Conservation (phyloP, 23 tunicate species). For the Corella eumyota region DNA sequence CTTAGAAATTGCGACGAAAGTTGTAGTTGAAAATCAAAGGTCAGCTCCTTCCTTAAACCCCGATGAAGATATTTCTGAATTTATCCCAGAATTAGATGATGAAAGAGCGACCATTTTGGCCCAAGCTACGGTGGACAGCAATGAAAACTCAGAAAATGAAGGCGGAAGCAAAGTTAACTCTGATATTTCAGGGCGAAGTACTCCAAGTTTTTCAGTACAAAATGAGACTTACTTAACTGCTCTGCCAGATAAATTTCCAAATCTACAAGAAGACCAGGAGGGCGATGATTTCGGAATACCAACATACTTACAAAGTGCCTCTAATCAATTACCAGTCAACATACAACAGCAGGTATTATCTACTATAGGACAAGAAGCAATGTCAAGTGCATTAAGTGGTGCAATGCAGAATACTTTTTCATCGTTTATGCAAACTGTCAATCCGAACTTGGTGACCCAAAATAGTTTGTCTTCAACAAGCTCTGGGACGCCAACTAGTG, state of each 20-base stretch:
- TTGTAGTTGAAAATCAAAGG: constrained; percentile 5
- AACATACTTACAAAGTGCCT: not conserved
- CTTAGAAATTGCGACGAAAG: constrained; percentile 13
- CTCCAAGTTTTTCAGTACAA: constrained; percentile 3
- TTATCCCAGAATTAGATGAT: constrained; percentile 57
- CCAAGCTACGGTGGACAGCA: constrained; percentile 43
- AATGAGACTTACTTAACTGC: constrained; percentile 3
- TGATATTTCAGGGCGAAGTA: constrained; percentile 15
- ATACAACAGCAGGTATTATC: not conserved
- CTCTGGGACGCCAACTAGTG: constrained; percentile 29
- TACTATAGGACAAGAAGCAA: constrained; percentile 9
- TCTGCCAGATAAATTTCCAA: constrained; percentile 3
- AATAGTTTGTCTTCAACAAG: not conserved
- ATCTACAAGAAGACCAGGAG: not conserved
- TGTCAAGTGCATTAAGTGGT: constrained; percentile 3
- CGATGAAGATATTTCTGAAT: constrained; percentile 44
- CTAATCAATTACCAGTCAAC: not conserved
- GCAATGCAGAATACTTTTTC: not conserved
- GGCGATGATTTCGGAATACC: constrained; percentile 43
- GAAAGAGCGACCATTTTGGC: constrained; percentile 53
- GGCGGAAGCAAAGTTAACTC: constrained; percentile 49
- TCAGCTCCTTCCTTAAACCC: not conserved
- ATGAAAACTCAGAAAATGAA: constrained; percentile 60
- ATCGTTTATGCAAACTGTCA: constrained; percentile 2
- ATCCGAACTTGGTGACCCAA: not conserved